Evolutionary conservation across 2,797 vertebrate species (phyloP), one percentile per base, ranked within the genome.

Genomic region (Malurus leucopterus): DNA sequence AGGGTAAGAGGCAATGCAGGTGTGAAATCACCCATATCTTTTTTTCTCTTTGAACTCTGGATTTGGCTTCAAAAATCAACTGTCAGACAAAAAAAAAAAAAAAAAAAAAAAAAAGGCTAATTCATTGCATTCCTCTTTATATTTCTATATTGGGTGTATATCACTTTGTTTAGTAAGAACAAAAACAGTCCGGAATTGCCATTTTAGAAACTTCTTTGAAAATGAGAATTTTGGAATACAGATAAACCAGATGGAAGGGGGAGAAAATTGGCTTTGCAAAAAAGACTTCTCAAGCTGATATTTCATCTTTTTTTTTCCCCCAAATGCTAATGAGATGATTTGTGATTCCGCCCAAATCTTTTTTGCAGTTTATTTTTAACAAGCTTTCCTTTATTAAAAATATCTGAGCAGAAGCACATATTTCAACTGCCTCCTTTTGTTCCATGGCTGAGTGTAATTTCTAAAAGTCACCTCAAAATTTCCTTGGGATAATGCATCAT

Each of bases 281-380:
- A 86, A 89, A 92, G 91, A 65, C 49, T 88, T 82, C 87, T 61
- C 81, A 82, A 69, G 87, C 79, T 92, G 89, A 80, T 93, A 81
- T 74, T 92, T 92, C 78, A 72, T 90, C 74, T 30, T 84, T 88
- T 67, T 80, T 40, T 80, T 40, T 1, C 11, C 70, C 58, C 77
- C 13, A 88, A 85, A 95, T 95, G 92, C 78, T 91, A 93, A 95
- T 88, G 81, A 92, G 81, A 50, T 91, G 86, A 94, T 91, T 88
- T 93, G 81, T 88, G 73, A 92, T 91, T 95, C 88, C 62, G 2
- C 92, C 92, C 88, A 94, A 84, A 90, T 86, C 86, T 86, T 91
- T 83, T 90, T 90, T 88, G 71, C 59, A 51, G 92, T 89, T 94
- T 95, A 94, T 95, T 95, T 94, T 93, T 93, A 93, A 95, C 87